Percentiles rank a stretch among this genome's conserved stretches.
Conservation (phyloP, 2,888 invertebrate genomes). For the Eutolmus rufibarbis region DNA sequence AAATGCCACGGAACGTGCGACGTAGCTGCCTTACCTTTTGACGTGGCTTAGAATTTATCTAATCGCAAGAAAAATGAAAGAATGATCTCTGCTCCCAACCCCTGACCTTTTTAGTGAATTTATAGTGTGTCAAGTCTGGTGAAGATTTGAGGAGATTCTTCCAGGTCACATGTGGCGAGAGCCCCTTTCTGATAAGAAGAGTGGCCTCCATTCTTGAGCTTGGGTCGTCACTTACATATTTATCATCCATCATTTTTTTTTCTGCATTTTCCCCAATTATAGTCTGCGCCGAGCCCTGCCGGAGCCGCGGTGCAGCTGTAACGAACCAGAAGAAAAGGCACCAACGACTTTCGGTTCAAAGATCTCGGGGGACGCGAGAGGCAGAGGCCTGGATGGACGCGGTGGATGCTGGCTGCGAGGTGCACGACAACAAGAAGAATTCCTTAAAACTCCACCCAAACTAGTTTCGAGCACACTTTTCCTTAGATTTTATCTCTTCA, state of each 20-base stretch:
- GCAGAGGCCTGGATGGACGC: neutral
- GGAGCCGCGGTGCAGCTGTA: neutral
- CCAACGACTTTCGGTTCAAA: neutral
- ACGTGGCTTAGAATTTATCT: neutral
- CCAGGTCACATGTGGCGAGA: neutral
- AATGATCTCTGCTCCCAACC: neutral
- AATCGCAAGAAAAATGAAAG: neutral
- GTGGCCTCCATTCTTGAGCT: neutral
- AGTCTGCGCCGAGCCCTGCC: neutral
- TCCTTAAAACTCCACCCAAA: conserved; percentile 27
- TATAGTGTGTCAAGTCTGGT: neutral
- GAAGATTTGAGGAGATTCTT: neutral
- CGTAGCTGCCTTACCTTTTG: neutral
- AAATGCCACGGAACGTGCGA: neutral
- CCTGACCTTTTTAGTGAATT: neutral
- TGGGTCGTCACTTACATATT: neutral
- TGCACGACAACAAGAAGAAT: neutral
- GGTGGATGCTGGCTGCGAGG: neutral
- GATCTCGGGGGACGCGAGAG: neutral
- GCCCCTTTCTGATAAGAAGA: neutral
- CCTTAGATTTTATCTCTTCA: neutral
- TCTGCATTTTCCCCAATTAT: neutral
- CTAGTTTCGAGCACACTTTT: neutral
- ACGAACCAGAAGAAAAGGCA: neutral
- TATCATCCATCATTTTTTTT: neutral